A percentile compares a stretch with the other conserved stretches of the same genome.
These are phyloP conservation scores for Aspidiotus rigidus DNA, from an alignment of 2,888 invertebrate species.

Conservation along the genomic window DNA sequence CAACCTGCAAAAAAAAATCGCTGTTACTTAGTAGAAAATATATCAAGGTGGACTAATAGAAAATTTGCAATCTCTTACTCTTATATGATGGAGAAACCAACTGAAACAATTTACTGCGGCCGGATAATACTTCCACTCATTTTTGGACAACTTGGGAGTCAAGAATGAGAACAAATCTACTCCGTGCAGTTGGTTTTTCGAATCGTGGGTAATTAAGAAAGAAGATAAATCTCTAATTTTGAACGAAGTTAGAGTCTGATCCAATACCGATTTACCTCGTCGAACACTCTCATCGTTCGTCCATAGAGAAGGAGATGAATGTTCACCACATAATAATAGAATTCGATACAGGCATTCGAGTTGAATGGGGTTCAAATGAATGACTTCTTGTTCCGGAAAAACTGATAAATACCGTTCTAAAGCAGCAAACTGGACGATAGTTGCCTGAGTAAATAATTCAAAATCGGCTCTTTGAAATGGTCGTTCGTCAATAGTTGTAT, in stretches of 20 bases:
- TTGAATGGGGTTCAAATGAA: background rate
- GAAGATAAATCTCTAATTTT: background rate
- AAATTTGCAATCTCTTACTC: constrained; percentile 1
- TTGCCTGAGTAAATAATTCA: background rate
- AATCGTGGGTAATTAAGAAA: constrained; percentile 9
- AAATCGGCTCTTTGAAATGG: constrained; percentile 24
- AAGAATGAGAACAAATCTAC: background rate
- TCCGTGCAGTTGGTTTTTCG: background rate
- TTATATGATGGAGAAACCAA: constrained; percentile 19
- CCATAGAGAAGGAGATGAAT: constrained; percentile 19
- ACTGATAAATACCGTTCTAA: background rate
- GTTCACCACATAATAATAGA: constrained; percentile 24
- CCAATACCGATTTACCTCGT: background rate
- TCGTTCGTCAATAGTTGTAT: constrained; percentile 15
- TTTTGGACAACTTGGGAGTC: constrained; percentile 14
- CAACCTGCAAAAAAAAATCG: background rate
- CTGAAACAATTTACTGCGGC: constrained; percentile 3
- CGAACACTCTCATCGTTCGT: constrained; percentile 8
- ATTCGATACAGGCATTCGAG: background rate
- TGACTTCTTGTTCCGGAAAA: background rate
- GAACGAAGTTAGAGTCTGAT: constrained; percentile 1
- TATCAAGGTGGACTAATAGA: background rate
- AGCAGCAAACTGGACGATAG: background rate
- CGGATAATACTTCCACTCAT: constrained; percentile 23
- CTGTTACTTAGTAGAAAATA: background rate